A percentile compares a stretch with the other conserved stretches of the same genome.
Evolutionary conservation across 2,888 invertebrate genomes (phyloP).

Genomic region (Himalopsyche japonica): DNA sequence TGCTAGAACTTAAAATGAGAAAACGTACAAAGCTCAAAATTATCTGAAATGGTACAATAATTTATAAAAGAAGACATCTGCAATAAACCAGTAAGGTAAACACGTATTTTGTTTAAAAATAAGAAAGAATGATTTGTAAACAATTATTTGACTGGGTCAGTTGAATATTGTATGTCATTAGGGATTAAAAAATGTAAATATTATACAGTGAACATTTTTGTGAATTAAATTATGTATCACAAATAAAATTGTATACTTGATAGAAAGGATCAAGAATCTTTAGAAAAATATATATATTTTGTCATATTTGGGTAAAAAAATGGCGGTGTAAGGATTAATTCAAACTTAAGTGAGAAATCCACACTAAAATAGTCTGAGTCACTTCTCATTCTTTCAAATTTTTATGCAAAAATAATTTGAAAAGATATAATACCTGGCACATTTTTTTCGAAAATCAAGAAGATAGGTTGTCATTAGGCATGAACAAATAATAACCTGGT

Average conservation of each 20-base stretch:
- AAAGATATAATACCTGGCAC: neutral
- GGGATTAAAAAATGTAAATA: constrained; percentile 27
- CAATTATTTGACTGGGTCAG: constrained; percentile 26
- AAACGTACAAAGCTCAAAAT: neutral
- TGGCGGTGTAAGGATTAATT: neutral
- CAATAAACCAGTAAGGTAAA: neutral
- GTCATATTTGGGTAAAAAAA: neutral
- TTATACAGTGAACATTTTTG: neutral
- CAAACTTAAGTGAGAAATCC: constrained; percentile 13
- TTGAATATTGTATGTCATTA: constrained; percentile 22
- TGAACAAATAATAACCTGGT: neutral
- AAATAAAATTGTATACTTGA: neutral
- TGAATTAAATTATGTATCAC: neutral
- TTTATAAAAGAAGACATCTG: neutral
- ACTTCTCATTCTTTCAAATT: constrained; percentile 36
- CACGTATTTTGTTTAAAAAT: constrained; percentile 17
- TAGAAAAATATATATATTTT: neutral
- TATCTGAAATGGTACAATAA: neutral
- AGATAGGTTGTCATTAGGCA: neutral
- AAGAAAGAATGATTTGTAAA: constrained; percentile 32
- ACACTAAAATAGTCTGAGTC: constrained; percentile 22
- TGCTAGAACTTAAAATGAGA: neutral
- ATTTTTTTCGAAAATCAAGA: neutral
- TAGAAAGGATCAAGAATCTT: neutral
- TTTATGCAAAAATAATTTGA: constrained; percentile 18